Percentiles rank a stretch among this genome's conserved stretches.
Evolutionary conservation across 2,888 invertebrate species (phyloP).

Genomic region (Calameuta filiformis): DNA sequence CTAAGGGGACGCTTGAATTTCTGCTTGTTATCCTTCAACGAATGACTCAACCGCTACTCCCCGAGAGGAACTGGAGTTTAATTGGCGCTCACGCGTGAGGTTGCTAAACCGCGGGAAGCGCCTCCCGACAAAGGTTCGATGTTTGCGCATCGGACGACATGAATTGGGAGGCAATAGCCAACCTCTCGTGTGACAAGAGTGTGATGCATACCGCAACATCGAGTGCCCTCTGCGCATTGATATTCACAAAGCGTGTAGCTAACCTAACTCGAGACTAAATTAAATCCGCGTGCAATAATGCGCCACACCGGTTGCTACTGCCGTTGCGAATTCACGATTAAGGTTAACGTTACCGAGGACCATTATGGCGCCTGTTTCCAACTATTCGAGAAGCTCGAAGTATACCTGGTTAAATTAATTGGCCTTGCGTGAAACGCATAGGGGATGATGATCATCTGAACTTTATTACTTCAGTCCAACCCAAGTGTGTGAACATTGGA

Average conservation of each 20-base stretch:
- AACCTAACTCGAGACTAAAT: slow-evolving; percentile 33
- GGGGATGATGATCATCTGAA: no score
- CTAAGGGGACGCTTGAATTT: no score
- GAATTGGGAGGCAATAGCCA: slow-evolving; percentile 38
- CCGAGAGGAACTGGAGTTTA: slow-evolving; percentile 23
- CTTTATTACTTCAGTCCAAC: no score
- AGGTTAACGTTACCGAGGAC: slow-evolving; percentile 9
- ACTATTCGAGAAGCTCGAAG: no score
- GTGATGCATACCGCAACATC: slow-evolving; percentile 27
- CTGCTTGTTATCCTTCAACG: no score
- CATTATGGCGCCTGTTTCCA: no score
- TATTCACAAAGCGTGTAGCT: slow-evolving; percentile 50
- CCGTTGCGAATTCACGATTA: slow-evolving; percentile 26
- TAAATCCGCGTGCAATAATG: slow-evolving; percentile 37
- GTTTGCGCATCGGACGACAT: slow-evolving; percentile 35
- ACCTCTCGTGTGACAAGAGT: slow-evolving; percentile 7
- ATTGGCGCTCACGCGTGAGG: slow-evolving; percentile 35
- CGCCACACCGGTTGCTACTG: slow-evolving; percentile 25
- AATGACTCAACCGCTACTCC: no score
- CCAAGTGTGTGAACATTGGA: no score
- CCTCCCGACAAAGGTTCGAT: slow-evolving; percentile 40
- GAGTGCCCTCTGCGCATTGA: slow-evolving; percentile 44
- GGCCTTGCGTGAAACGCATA: no score
- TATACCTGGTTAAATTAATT: no score
- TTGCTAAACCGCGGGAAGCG: slow-evolving; percentile 39